Percentiles rank a stretch among this genome's conserved stretches.
Conservation (phyloP, 2,113 vertebrate genomes). For the Thalassoma bifasciatum region DNA sequence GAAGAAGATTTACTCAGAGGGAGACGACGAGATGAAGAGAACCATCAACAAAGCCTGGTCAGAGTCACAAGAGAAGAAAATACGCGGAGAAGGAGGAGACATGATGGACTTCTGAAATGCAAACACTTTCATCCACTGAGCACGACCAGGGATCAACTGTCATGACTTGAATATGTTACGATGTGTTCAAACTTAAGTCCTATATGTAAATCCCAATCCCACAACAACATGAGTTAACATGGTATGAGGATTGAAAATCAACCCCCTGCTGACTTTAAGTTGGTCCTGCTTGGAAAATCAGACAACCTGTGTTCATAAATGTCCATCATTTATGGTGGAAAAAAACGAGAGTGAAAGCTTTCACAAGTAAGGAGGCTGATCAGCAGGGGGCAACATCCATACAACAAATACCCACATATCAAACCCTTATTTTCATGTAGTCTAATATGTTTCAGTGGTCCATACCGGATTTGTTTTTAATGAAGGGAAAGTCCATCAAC, state of each 20-base stretch:
- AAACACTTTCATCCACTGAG: slow-evolving; percentile 1
- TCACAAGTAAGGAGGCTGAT: neutral
- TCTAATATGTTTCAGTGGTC: neutral
- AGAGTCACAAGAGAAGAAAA: slow-evolving; percentile 96
- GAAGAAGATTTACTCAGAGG: slow-evolving; percentile 96
- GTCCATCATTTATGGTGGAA: neutral
- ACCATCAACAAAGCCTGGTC: slow-evolving; percentile 98
- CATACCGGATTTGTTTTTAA: neutral
- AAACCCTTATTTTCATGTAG: neutral
- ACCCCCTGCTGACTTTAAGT: neutral
- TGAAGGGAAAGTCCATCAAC: neutral
- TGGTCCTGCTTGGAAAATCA: slow-evolving; percentile 15
- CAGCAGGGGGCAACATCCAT: slow-evolving; percentile 14
- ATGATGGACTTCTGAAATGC: slow-evolving; percentile 86
- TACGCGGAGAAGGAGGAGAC: slow-evolving; percentile 83
- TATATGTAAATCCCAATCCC: slow-evolving; percentile 5
- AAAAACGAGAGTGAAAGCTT: neutral
- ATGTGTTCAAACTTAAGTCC: slow-evolving; percentile 1
- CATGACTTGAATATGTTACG: slow-evolving; percentile 29
- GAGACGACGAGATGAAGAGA: slow-evolving; percentile 98
- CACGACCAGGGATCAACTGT: slow-evolving; percentile 1
- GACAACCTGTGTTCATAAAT: neutral
- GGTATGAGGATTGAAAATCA: neutral
- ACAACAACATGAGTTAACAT: slow-evolving; percentile 7
- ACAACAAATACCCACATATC: neutral